Conservation (phyloP, 1,140 invertebrate species). For the Whitmania pigra region DNA sequence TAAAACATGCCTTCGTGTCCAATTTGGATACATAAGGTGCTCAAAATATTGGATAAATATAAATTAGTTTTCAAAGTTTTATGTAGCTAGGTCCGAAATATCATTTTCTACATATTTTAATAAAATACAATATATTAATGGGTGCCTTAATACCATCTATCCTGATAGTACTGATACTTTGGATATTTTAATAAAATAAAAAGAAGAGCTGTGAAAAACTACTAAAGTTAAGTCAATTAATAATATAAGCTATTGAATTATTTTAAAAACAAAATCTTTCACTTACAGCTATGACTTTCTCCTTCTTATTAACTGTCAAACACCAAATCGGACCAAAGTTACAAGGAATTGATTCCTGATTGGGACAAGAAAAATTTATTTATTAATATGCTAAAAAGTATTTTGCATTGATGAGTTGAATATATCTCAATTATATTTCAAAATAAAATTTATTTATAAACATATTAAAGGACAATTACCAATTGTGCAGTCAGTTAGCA, state of each 20-base stretch:
- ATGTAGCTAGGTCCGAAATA: too few species aligned
- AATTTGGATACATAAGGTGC: too few species aligned
- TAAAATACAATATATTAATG: too few species aligned
- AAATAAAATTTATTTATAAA: background rate
- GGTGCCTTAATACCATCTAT: background rate
- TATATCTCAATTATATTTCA: background rate
- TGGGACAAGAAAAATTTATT: background rate
- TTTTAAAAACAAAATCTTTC: too few species aligned
- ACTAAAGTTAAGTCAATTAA: background rate
- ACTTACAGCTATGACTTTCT: background rate
- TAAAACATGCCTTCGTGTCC: too few species aligned
- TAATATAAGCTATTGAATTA: background rate
- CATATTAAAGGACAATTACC: background rate
- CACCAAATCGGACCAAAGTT: constrained; percentile 7
- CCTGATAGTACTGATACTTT: background rate
- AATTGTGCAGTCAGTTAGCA: background rate
- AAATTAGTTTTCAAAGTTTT: too few species aligned
- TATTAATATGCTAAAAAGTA: background rate
- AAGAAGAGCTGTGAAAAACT: background rate
- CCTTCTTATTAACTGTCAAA: background rate
- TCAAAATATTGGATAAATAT: too few species aligned
- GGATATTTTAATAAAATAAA: background rate
- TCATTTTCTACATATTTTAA: too few species aligned
- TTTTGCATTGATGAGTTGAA: too few species aligned
- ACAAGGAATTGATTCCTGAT: background rate